Conservation (phyloP, 2,113 vertebrate species). For the Onychostoma macrolepis region DNA sequence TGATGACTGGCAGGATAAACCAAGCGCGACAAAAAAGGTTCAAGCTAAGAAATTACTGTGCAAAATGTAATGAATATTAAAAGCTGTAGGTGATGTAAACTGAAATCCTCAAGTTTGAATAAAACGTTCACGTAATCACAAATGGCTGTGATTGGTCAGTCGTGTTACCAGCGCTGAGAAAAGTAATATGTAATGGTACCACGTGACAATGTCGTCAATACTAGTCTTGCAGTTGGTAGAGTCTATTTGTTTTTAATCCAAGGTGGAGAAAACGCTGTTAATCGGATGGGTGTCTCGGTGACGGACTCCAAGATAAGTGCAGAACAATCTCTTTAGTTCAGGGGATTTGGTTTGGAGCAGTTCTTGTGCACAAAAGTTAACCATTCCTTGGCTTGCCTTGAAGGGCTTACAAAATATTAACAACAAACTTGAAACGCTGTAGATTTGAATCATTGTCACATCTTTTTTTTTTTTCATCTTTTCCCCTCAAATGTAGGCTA, state of each 20-base stretch:
- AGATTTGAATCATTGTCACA: background rate
- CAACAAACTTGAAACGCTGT: background rate
- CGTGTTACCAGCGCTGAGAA: background rate
- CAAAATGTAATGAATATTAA: background rate
- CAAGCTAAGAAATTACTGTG: background rate
- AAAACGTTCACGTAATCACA: background rate
- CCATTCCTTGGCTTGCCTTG: background rate
- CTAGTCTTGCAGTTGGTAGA: no score
- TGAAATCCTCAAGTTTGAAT: background rate
- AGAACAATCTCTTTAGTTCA: conserved; percentile 40
- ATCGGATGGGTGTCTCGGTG: conserved; percentile 24
- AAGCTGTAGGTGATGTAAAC: background rate
- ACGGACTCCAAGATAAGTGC: conserved; percentile 28
- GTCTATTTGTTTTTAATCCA: no score
- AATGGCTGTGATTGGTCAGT: background rate
- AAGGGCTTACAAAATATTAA: background rate
- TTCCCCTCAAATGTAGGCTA: background rate
- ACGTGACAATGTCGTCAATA: background rate
- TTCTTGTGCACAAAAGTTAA: background rate
- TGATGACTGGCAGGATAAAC: no score
- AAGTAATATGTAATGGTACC: background rate
- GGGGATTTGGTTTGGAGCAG: conserved; percentile 22
- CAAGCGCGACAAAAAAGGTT: no score
- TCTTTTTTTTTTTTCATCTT: background rate
- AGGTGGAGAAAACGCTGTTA: background rate